Conservation (phyloP, 1,140 invertebrate species). For the Cydia strobilella region DNA sequence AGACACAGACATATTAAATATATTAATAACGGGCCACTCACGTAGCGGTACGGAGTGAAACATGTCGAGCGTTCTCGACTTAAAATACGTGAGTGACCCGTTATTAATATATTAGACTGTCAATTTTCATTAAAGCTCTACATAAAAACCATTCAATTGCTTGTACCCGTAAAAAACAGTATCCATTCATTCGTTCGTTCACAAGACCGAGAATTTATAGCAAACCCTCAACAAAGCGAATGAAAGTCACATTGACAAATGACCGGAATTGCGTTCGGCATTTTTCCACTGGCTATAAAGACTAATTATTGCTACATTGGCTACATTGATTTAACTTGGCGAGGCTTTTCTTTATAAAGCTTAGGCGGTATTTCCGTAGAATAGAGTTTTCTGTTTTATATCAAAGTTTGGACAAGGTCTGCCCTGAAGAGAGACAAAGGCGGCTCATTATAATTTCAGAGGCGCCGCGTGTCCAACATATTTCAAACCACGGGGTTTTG, state of each 20-base stretch:
- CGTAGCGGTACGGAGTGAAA: too few relatives aligned
- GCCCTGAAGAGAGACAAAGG: too few relatives aligned
- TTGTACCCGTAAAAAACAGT: slow-evolving; percentile 2
- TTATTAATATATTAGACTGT: background rate
- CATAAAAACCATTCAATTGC: background rate
- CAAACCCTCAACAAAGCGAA: slow-evolving; percentile 24
- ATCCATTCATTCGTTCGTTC: slow-evolving; percentile 12
- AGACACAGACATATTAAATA: too few relatives aligned
- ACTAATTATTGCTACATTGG: slow-evolving; percentile 17
- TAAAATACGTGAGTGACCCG: too few relatives aligned
- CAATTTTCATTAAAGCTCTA: background rate
- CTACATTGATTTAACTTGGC: slow-evolving; percentile 21
- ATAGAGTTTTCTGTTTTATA: too few relatives aligned
- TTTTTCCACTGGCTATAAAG: slow-evolving; percentile 22
- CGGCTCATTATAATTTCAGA: too few relatives aligned
- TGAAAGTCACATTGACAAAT: slow-evolving; percentile 31
- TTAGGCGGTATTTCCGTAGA: too few relatives aligned
- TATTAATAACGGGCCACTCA: too few relatives aligned
- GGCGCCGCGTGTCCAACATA: too few relatives aligned
- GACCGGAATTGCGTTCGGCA: slow-evolving; percentile 6
- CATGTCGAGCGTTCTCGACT: too few relatives aligned
- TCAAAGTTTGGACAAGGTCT: too few relatives aligned
- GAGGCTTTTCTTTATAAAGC: slow-evolving; percentile 4
- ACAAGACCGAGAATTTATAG: slow-evolving; percentile 23
- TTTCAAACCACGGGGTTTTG: too few relatives aligned